Percentiles rank a stretch among this genome's conserved stretches.
Conservation (phyloP, 64 coral and sea anemone species). For the Platygyra sinensis region DNA sequence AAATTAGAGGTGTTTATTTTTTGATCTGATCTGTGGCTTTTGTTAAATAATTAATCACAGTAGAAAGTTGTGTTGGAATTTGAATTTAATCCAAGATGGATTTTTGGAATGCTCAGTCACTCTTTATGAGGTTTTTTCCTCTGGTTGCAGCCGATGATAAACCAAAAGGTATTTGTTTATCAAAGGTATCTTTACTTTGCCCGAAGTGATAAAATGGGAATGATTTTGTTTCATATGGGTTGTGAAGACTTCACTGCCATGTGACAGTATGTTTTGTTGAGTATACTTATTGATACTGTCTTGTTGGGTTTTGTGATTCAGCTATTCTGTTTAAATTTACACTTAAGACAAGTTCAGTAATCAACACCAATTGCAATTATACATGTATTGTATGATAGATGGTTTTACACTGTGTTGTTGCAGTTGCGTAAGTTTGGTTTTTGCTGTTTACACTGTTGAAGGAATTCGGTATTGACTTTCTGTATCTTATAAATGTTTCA, state of each 20-base stretch:
- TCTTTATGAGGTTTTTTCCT: slow-evolving; percentile 31
- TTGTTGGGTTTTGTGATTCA: not conserved
- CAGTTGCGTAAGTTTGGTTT: not conserved
- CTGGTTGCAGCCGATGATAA: slow-evolving; percentile 28
- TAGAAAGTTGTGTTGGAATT: slow-evolving; percentile 23
- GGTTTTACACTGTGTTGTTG: not conserved
- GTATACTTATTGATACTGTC: not conserved
- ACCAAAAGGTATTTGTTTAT: slow-evolving; percentile 32
- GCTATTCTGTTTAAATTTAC: not conserved
- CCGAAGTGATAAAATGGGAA: not conserved
- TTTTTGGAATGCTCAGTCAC: slow-evolving; percentile 38
- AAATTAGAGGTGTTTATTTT: slow-evolving; percentile 14
- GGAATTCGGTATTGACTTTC: not conserved
- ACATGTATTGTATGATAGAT: not conserved
- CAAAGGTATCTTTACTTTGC: not conserved
- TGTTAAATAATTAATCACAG: slow-evolving; percentile 24
- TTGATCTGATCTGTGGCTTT: slow-evolving; percentile 32
- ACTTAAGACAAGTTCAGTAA: not conserved
- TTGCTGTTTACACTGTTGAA: not conserved
- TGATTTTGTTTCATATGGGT: not conserved
- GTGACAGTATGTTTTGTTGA: not conserved
- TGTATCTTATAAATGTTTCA: not conserved
- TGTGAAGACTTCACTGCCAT: not conserved
- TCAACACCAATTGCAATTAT: not conserved
- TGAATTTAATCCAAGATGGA: slow-evolving; percentile 31